These are phyloP conservation scores for Aurelia aurita complex sp. Pacific DNA, from an alignment of 30 jellyfish, hydroid and myxozoan genomes.

Conservation along the genomic window DNA sequence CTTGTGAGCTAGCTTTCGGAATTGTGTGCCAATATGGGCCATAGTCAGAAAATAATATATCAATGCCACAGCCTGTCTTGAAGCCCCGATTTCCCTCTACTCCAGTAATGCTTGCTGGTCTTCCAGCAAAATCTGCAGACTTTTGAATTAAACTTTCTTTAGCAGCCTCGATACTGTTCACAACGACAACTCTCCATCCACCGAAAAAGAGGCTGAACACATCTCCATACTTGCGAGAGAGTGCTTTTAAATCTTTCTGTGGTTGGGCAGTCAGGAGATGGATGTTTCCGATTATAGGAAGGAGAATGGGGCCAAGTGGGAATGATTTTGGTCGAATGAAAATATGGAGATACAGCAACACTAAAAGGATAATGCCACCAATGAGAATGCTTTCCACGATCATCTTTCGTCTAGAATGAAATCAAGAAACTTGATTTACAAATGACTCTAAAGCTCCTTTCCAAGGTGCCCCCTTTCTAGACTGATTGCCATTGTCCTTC, in stretches of 20 bases:
- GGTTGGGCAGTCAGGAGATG: constrained; percentile 26
- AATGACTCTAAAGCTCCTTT: too few species aligned
- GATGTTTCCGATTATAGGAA: constrained; percentile 37
- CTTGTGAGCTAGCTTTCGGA: constrained; percentile 42
- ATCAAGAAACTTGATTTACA: too few species aligned
- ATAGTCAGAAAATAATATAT: constrained; percentile 39
- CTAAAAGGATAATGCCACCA: neutral
- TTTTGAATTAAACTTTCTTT: constrained; percentile 23
- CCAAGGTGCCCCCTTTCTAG: too few species aligned
- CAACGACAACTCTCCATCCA: constrained; percentile 18
- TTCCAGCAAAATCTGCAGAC: constrained; percentile 45
- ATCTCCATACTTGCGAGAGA: constrained; percentile 25
- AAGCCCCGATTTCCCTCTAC: constrained; percentile 39
- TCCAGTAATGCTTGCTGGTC: constrained; percentile 45
- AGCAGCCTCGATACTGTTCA: constrained; percentile 32
- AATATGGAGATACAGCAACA: neutral
- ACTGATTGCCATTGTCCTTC: too few species aligned
- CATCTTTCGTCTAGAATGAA: neutral
- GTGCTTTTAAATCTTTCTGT: constrained; percentile 6
- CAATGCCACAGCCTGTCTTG: constrained; percentile 20
- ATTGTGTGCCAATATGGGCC: constrained; percentile 51
- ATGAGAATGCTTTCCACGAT: neutral
- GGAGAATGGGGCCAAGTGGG: constrained; percentile 42
- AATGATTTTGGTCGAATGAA: constrained; percentile 32
- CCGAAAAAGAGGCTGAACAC: constrained; percentile 45